These are phyloP conservation scores for Catocala sponsa DNA, from an alignment of 2,888 invertebrate species.

Conservation along the genomic window DNA sequence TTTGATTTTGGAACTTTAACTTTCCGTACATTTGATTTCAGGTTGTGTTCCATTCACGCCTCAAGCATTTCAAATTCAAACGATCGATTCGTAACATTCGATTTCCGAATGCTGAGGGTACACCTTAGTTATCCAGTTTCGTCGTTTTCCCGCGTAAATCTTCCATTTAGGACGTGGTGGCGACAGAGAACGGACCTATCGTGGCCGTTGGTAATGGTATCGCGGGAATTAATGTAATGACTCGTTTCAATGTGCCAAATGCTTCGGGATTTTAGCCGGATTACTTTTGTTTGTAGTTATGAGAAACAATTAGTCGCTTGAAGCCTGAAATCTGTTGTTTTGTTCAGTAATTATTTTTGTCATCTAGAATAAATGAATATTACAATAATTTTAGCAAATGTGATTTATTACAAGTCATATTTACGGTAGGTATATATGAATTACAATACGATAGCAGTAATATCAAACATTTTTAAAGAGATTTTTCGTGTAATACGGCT, in stretches of 20 bases:
- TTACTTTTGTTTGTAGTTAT: background rate
- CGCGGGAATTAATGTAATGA: background rate
- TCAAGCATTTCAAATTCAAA: conserved; percentile 2
- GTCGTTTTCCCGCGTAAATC: background rate
- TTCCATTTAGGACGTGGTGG: background rate
- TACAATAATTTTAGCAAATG: too few relatives aligned
- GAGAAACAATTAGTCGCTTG: background rate
- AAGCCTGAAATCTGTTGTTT: too few relatives aligned
- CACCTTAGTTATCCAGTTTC: background rate
- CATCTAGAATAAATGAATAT: too few relatives aligned
- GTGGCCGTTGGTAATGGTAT: background rate
- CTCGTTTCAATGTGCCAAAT: background rate
- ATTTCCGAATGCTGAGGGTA: background rate
- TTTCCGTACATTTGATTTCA: background rate
- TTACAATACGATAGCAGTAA: too few relatives aligned
- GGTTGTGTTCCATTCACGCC: background rate
- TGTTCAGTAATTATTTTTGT: too few relatives aligned
- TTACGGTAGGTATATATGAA: too few relatives aligned
- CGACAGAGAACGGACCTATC: background rate
- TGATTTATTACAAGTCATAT: too few relatives aligned
- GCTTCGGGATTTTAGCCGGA: background rate
- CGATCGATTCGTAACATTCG: background rate
- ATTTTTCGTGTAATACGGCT: too few relatives aligned
- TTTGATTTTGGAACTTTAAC: background rate
- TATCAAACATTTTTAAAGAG: too few relatives aligned